These are phyloP conservation scores for Alca torda DNA, from an alignment of 2,797 vertebrate genomes.

Conservation along the genomic window DNA sequence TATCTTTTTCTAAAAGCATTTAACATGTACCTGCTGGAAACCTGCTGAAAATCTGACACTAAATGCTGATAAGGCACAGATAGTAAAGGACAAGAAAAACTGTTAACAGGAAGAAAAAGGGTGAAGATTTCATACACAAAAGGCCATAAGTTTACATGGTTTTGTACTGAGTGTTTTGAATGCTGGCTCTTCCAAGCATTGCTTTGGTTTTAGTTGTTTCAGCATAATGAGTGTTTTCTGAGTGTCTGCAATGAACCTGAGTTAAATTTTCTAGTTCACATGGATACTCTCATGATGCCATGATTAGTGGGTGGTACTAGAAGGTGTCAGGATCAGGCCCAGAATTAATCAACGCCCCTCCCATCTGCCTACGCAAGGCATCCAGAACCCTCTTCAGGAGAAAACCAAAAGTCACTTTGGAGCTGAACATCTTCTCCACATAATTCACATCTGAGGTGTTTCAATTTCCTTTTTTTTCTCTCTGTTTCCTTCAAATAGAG, in stretches of 20 bases:
- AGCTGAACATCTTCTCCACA: background rate
- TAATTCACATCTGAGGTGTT: background rate
- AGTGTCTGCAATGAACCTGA: background rate
- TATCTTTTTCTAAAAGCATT: background rate
- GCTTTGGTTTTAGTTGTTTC: background rate
- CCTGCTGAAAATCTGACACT: background rate
- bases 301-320: background rate
- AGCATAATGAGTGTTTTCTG: background rate
- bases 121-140: background rate
- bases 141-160: background rate
- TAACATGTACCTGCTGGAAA: background rate
- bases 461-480: background rate
- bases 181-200: background rate
- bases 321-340: background rate
- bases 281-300: background rate
- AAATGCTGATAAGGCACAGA: background rate
- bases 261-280: background rate
- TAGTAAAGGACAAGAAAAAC: background rate
- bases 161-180: background rate
- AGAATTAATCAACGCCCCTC: accelerated
- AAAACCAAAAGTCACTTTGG: background rate
- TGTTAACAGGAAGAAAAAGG: background rate
- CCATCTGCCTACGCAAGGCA: background rate
- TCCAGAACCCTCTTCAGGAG: background rate
- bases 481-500: background rate